A percentile compares a stretch with the other conserved stretches of the same genome.
Evolutionary conservation across 2,888 invertebrate species (phyloP).

Genomic region (Heteromyza rotundicornis): DNA sequence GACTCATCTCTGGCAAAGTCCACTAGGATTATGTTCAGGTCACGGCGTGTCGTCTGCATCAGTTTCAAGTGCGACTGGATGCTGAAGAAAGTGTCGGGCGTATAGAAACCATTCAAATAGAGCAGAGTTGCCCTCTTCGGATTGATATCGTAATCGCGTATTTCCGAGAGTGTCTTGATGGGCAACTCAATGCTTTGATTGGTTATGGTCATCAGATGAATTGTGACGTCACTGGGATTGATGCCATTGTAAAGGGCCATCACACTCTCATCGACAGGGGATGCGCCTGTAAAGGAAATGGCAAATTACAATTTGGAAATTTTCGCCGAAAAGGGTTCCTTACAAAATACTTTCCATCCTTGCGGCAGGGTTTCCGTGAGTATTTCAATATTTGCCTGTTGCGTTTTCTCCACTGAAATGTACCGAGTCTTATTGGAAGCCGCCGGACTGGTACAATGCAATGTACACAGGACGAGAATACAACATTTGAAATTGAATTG

Average conservation of each 20-base stretch:
- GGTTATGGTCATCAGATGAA: constrained; percentile 49
- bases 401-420: constrained; percentile 34
- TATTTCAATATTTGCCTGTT: constrained; percentile 45
- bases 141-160: constrained; percentile 52
- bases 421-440: no score
- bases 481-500: neutral
- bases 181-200: constrained; percentile 53
- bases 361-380: constrained; percentile 41
- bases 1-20: constrained; percentile 49
- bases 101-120: constrained; percentile 53
- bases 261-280: constrained; percentile 54
- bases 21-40: constrained; percentile 51
- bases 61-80: constrained; percentile 48
- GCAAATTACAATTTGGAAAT: neutral
- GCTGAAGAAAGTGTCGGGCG: constrained; percentile 49
- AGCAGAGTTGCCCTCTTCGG: constrained; percentile 47
- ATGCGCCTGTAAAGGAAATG: constrained; percentile 43
- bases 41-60: constrained; percentile 45
- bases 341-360: constrained; percentile 52
- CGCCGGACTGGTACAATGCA: neutral
- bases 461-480: neutral
- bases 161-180: constrained; percentile 47
- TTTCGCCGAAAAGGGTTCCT: constrained; percentile 28
- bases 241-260: constrained; percentile 52
- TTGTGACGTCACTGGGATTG: constrained; percentile 51